These are phyloP conservation scores for Leucopsar rothschildi DNA, from an alignment of 2,113 vertebrate species.

Conservation along the genomic window DNA sequence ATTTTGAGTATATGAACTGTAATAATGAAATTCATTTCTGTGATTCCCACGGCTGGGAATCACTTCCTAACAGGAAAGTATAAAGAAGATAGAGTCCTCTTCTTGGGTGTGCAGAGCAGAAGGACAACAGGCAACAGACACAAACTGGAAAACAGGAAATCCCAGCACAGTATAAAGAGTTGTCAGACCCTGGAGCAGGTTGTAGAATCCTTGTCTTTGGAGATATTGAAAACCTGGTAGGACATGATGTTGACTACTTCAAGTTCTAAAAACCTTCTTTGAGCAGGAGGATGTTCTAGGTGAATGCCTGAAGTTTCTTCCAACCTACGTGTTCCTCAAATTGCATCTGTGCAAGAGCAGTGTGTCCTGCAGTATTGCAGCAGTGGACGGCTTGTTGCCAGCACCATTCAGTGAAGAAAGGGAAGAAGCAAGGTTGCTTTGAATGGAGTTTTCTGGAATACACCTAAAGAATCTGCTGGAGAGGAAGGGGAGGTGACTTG, in stretches of 20 bases:
- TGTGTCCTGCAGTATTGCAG: neutral
- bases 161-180: neutral
- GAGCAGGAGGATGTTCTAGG: neutral
- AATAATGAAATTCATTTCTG: neutral
- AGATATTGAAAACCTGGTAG: neutral
- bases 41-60: neutral
- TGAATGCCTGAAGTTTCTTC: neutral
- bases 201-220: neutral
- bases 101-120: neutral
- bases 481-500: neutral
- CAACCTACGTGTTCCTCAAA: neutral
- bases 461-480: neutral
- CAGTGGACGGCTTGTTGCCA: neutral
- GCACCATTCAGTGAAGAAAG: neutral
- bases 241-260: neutral
- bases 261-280: neutral
- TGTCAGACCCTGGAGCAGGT: neutral
- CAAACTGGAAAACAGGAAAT: neutral
- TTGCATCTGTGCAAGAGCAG: neutral
- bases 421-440: neutral
- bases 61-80: fast-evolving
- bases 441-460: neutral
- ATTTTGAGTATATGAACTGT: neutral
- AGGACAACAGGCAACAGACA: neutral
- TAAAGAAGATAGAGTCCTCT: neutral